Percentiles rank a stretch among this genome's conserved stretches.
Conservation (phyloP, 2,888 invertebrate genomes). For the Tipula lateralis region DNA sequence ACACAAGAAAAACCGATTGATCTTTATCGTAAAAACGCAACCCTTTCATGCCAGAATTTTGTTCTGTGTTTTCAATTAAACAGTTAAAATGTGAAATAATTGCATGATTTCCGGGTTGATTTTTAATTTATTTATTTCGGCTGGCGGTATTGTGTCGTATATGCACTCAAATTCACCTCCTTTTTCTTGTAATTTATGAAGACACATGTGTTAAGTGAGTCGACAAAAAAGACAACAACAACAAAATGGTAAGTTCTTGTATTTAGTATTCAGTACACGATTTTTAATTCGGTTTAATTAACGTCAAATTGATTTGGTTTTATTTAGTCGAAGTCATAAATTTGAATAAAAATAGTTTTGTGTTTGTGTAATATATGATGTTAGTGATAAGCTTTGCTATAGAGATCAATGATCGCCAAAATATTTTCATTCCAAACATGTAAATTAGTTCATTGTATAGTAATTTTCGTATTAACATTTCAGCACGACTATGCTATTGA, state of each 20-base stretch:
- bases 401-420: too few relatives aligned
- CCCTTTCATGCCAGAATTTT: not conserved
- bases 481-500: too few relatives aligned
- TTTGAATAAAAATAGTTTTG: not conserved
- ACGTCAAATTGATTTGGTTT: not conserved
- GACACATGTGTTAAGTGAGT: not conserved
- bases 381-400: too few relatives aligned
- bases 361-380: too few relatives aligned
- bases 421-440: too few relatives aligned
- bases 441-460: too few relatives aligned
- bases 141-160: not conserved
- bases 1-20: not conserved
- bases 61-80: not conserved
- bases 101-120: not conserved
- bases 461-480: too few relatives aligned
- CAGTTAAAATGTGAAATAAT: slow-evolving; percentile 15
- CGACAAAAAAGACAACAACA: not conserved
- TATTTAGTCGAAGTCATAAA: not conserved
- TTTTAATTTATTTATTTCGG: not conserved
- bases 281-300: not conserved
- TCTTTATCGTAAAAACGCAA: not conserved
- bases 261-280: not conserved
- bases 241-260: not conserved
- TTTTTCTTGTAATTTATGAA: not conserved
- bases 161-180: not conserved